Base-by-base conservation (phyloP, 2,888 invertebrate species). In the Hetaerina titia region DNA sequence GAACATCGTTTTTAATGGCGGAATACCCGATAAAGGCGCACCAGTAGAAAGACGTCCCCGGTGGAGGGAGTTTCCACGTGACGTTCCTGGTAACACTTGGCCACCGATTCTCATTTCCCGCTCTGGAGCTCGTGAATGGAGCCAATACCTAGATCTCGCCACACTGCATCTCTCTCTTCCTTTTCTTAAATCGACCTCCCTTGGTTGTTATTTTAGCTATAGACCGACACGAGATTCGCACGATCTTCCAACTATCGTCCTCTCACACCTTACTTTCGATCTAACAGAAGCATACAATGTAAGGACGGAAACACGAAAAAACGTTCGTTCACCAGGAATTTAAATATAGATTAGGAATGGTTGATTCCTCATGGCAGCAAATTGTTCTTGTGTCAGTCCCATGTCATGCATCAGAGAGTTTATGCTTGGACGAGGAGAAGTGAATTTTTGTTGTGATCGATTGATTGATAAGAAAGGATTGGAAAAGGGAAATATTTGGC, bases 41-140 rank as follows among this genome's bases (percentile, higher is more conserved):
- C n/a, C 19, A 13, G n/a, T 17, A 92, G 56, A 92, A n/a, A 45
- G 89, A 89, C 89, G 56, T 89, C 89, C 57, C n/a, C 57, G 11
- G 45, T 15, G 19, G 92, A 9, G 56, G 92, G 56, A 56, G 56
- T 69, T 56, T 69, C n/a, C 45, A 56, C 2, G 69, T 19, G 69
- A 22, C 19, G 45, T 69, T 69, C n/a, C 45, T 13, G 56, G 56
- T 74, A n/a, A 56, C 57, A 58, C 8, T 64, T 22, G 64, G 69
- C 64, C 56, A 9, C 69, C 92, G 45, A 31, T 81, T 81, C 81
- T 11, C 81, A 81, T 31, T 81, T 22, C 81, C 25, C 81, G 31
- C 81, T 31, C 15, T 13, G 81, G 19, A 11, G 56, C 56, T 56
- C 56, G 31, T 92, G 69, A 92, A 92, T 92, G 92, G 92, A 92